A percentile compares a stretch with the other conserved stretches of the same genome.
phyloP scores from a whole-genome alignment of 1,140 invertebrate species.

The Oreohelix idahoensis region DNA sequence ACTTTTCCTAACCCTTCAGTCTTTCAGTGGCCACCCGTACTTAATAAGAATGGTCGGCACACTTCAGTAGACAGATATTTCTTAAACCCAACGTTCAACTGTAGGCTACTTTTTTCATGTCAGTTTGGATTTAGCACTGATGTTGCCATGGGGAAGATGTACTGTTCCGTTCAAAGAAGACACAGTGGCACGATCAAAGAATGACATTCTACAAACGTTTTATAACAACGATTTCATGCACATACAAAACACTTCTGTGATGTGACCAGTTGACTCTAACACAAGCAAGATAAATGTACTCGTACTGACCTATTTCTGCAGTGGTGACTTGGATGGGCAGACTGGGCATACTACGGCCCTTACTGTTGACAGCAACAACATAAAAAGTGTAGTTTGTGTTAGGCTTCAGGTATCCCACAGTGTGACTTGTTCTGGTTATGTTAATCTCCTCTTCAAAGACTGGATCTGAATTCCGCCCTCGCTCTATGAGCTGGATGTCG shows the following conservation, averaged over 20 bases:
- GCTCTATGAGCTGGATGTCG: constrained; percentile 95
- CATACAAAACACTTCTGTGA: background rate
- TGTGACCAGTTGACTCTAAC: background rate
- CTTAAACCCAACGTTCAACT: too few species aligned
- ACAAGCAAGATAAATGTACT: background rate
- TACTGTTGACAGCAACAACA: constrained; percentile 93
- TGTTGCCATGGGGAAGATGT: too few species aligned
- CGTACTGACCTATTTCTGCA: constrained; percentile 92
- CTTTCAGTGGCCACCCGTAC: too few species aligned
- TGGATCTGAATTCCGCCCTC: constrained; percentile 79
- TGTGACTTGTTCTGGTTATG: constrained; percentile 92
- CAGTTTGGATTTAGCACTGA: too few species aligned
- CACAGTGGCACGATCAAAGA: too few species aligned
- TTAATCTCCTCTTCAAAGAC: constrained; percentile 84
- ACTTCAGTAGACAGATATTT: too few species aligned
- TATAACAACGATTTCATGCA: too few species aligned
- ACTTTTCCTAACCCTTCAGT: too few species aligned
- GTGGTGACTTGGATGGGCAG: constrained; percentile 90
- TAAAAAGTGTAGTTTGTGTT: constrained; percentile 97
- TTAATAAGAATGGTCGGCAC: too few species aligned
- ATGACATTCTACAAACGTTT: too few species aligned
- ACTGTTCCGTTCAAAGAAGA: too few species aligned
- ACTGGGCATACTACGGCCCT: constrained; percentile 90
- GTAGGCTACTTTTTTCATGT: too few species aligned
- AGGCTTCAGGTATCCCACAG: constrained; percentile 88